phyloP scores from a whole-genome alignment of 1,140 invertebrate species.

The Antheraea pernyi region DNA sequence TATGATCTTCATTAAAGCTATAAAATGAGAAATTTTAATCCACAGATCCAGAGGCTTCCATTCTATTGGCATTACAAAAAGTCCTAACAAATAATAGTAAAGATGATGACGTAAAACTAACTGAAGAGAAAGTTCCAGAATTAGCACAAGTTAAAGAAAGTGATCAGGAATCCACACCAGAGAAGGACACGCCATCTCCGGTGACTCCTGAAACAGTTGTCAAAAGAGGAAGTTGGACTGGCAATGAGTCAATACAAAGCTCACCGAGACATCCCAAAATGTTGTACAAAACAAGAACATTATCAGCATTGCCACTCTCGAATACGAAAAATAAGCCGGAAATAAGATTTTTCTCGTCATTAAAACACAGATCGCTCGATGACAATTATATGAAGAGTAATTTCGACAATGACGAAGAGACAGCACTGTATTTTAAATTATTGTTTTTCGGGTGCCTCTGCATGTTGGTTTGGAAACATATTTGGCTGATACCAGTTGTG shows the following conservation, averaged over 20 bases:
- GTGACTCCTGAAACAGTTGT: constrained; percentile 47
- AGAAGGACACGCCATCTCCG: constrained; percentile 53
- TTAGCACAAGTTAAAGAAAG: constrained; percentile 27
- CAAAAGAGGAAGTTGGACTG: constrained; percentile 58
- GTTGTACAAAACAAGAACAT: constrained; percentile 70
- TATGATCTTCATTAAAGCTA: no score
- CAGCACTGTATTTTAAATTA: constrained; percentile 72
- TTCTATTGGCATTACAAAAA: constrained; percentile 48
- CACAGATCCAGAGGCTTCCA: constrained; percentile 61
- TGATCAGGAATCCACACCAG: constrained; percentile 59
- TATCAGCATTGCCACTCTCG: constrained; percentile 68
- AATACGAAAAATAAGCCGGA: constrained; percentile 61
- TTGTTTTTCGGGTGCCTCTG: constrained; percentile 71
- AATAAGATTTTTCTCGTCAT: constrained; percentile 59
- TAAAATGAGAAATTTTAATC: neutral
- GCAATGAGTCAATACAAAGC: constrained; percentile 46
- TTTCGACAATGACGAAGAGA: constrained; percentile 67
- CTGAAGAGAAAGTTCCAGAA: constrained; percentile 43
- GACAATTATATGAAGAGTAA: constrained; percentile 68
- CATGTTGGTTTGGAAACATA: constrained; percentile 76
- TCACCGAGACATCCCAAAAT: constrained; percentile 62
- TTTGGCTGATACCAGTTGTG: constrained; percentile 72
- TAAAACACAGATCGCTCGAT: constrained; percentile 68
- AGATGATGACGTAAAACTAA: constrained; percentile 25
- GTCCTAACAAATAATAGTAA: constrained; percentile 41